Evolutionary conservation across 2,797 vertebrate genomes (phyloP), one percentile per base, ranked within the genome.

Genomic region (Neosilurus hyrtlii): DNA sequence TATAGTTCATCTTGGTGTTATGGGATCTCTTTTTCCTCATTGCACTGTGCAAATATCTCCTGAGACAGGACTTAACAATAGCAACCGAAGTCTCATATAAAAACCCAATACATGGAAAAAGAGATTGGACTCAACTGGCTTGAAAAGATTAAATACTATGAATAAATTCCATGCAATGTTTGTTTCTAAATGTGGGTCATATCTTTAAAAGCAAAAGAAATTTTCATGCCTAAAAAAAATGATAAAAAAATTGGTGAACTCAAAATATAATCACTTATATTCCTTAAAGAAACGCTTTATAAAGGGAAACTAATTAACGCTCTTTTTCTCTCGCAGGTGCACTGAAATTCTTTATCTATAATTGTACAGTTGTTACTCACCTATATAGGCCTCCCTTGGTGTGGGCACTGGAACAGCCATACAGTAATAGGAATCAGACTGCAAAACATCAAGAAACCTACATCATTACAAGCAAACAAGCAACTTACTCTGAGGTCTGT

Each of bases 361-460:
- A 59, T 43, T 37, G n/a, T 35, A n/a, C 2, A 63, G 3, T 61
- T 24, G 61, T 80, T 57, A 96, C 97, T 96, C 89, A 99, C 97
- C 97, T 87, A 99, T 95, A 66, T 96, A 98, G 24, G 95, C 89
- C 89, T 98, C 96, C 87, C 89, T 92, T 84, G 89, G 92, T 52
- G 94, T 92, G 0, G 97, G 96, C 84, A 98, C 92, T 65, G 92
- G 92, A 91, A 95, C 89, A 3, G 96, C 92, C 93, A 95, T 95
- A 91, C 98, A 99, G 86, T 97, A 92, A 93, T 99, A 99, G 18
- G 96, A 95, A 91, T 99, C 98, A 0, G 97, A 97, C 98, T 99
- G 90, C 89, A 91, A 91, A 35, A 62, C 16, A 79, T 72, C 35
- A 88, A 89, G 2, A 84, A 15, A 75, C n/a, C 9, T 24, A 52